Base-by-base conservation (phyloP, 1,140 invertebrate species). In the Drosophila nigrodunni region DNA sequence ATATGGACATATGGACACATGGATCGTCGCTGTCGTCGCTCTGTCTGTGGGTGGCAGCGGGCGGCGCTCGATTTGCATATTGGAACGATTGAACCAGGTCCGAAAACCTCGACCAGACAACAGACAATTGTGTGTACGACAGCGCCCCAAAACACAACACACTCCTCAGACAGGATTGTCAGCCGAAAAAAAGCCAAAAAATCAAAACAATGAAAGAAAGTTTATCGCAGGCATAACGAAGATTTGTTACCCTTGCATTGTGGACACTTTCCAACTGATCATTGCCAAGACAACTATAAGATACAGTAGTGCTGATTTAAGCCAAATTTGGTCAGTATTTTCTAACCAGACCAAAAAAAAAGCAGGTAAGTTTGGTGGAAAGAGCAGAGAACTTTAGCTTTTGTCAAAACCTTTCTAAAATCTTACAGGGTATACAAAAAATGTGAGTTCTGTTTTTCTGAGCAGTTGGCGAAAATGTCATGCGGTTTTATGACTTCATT, bases 401-500 rank as follows among this genome's bases (percentile, higher is more conserved):
- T 2, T 21, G 0, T 21, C 1, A 21, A 21, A 21, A 21, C 1
- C 18, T 21, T 21, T 2, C 2, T 21, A 21, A 21, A 2, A 21
- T 21, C 2, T 21, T 21, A 21, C 18, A 21, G 18, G 18, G 25
- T 30, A 30, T 30, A 5, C 25, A n/a, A 70, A 87, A 87, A 87
- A 82, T n/a, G 79, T 79, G 69, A 87, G 82, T 82, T 87, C 79
- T 71, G 67, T 55, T 68, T 66, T 77, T 60, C 66, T 72, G 65
- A 50, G 77, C 58, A 79, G 83, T 77, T 62, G 88, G 71, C 80
- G 77, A 80, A 86, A 87, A 87, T 87, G 83, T 87, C 83, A 89
- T 87, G 83, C 86, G 78, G 81, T 81, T 89, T 89, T 89, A 89
- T 89, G 85, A 89, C 85, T 89, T 89, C 85, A 89, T 89, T 89